Evolutionary conservation across 2,113 vertebrate genomes (phyloP), one percentile per base, ranked within the genome.

Genomic region (Podarcis cretensis): DNA sequence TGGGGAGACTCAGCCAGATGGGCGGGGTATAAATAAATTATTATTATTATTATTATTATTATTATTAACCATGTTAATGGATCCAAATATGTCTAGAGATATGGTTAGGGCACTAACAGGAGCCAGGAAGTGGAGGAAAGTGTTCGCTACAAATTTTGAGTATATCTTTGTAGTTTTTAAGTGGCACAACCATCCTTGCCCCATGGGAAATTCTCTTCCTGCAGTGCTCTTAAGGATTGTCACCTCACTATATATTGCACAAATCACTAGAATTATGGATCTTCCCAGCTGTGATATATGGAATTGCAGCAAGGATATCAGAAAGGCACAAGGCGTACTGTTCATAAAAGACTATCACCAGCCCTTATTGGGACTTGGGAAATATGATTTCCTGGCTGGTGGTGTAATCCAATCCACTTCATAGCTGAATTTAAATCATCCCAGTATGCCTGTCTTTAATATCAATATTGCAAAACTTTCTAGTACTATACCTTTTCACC

Each of bases 301-400:
- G 80, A 81, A 21, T 0, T 14, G 1, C n/a, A 89, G 27, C 48
- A 92, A 80, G 21, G 3, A 74, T 68, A 0, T 0, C 69, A 6
- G 35, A 88, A 84, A 87, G 10, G 88, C 91, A 90, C 48, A 21
- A 83, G 32, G 43, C 84, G 91, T 89, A 10, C 0, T 74, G 87
- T 92, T 93, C 83, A 91, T 90, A 92, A 93, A 94, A 93, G 90
- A 92, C 86, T 89, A 68, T 91, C 71, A 71, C 4, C 32, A 91
- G 90, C 37, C 90, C 85, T 88, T 89, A 90, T 77, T 79, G 27
- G 83, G 93, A 83, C 3, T 78, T 92, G 89, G 23, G 20, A 89
- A 43, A 48, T 57, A 90, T 91, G 73, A 77, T 94, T 92, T 88
- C 90, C 80, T 30, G 80, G 79, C 18, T 63, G 84, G 57, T 89